These are phyloP conservation scores for Nomada lathburiana DNA, from an alignment of 2,888 invertebrate species.

Conservation along the genomic window DNA sequence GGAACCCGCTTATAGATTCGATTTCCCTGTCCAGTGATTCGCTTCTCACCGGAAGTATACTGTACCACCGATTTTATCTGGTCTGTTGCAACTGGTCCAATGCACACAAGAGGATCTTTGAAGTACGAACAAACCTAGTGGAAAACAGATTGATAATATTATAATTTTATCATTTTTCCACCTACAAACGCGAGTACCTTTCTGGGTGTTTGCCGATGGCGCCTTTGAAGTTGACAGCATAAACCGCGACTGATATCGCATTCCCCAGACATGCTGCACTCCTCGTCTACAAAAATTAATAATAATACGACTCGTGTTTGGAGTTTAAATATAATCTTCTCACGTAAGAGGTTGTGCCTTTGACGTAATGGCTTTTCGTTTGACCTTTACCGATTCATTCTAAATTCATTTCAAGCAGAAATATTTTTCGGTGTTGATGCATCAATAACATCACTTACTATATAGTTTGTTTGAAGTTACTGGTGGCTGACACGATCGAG, in stretches of 20 bases:
- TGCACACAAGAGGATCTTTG: constrained; percentile 94
- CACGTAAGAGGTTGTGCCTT: constrained; percentile 21
- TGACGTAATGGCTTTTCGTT: constrained; percentile 46
- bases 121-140: constrained; percentile 94
- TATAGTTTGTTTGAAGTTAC: constrained; percentile 92
- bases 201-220: constrained; percentile 93
- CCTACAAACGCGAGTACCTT: constrained; percentile 86
- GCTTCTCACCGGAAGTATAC: constrained; percentile 93
- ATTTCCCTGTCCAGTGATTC: constrained; percentile 87
- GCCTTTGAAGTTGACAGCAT: constrained; percentile 94
- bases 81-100: constrained; percentile 93
- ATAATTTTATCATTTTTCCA: too few relatives aligned
- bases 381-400: constrained; percentile 42
- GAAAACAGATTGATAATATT: background rate
- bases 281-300: constrained; percentile 87
- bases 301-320: constrained; percentile 9
- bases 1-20: constrained; percentile 81
- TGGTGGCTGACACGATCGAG: constrained; percentile 92
- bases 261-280: constrained; percentile 92
- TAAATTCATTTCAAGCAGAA: background rate
- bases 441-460: constrained; percentile 82
- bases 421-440: background rate
- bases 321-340: background rate
- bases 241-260: constrained; percentile 94
- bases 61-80: constrained; percentile 90